A percentile compares a stretch with the other conserved stretches of the same genome.
Evolutionary conservation across 2,888 invertebrate genomes (phyloP).

Genomic region (Plebejus anna): DNA sequence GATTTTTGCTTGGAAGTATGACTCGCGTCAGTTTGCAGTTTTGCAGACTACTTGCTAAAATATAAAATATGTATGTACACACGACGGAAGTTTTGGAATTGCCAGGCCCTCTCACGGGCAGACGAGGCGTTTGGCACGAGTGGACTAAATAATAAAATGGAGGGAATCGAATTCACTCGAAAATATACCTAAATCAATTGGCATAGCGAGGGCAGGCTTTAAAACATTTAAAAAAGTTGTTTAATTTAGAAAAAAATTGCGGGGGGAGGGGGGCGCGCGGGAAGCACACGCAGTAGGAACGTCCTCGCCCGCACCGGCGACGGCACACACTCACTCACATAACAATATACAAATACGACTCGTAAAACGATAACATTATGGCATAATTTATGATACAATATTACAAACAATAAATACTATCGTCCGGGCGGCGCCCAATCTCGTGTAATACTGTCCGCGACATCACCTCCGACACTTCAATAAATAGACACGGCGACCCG

Average conservation of each 20-base stretch:
- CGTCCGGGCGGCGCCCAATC: conserved; percentile 39
- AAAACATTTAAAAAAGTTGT: background rate
- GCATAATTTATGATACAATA: conserved; percentile 63
- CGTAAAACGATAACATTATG: conserved; percentile 66
- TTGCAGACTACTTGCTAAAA: background rate
- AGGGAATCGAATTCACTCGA: conserved; percentile 49
- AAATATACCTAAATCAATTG: background rate
- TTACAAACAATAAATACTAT: conserved; percentile 61
- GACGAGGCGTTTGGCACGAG: conserved; percentile 43
- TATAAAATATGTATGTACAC: background rate
- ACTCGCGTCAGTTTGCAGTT: background rate
- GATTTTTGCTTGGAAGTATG: background rate
- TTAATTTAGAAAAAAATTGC: background rate
- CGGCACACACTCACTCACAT: conserved; percentile 48
- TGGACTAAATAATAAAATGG: conserved; percentile 41
- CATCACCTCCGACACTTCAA: conserved; percentile 25
- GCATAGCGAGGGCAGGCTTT: background rate
- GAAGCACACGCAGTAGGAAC: conserved; percentile 24
- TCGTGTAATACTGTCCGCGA: conserved; percentile 38
- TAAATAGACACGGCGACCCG: background rate
- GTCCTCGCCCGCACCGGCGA: conserved; percentile 38
- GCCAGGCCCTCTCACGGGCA: conserved; percentile 38
- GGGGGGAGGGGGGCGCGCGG: background rate
- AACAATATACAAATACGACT: conserved; percentile 63
- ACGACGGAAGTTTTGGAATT: conserved; percentile 58